A percentile compares a stretch with the other conserved stretches of the same genome.
Evolutionary conservation across 2,113 vertebrate species (phyloP).

Genomic region (Mirounga angustirostris): DNA sequence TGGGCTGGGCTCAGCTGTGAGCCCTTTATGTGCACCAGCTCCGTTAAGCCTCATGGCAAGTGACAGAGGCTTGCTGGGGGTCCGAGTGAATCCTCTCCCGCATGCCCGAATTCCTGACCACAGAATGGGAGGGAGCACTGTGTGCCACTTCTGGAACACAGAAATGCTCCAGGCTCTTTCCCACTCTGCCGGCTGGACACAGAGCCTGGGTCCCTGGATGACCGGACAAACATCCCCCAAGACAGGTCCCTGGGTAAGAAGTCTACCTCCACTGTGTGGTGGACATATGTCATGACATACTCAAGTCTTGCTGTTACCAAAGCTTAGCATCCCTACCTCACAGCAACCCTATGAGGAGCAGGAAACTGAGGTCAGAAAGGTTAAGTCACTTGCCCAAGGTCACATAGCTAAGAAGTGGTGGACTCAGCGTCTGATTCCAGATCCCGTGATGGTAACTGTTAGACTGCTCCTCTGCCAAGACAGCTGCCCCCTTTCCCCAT

Average conservation of each 20-base stretch:
- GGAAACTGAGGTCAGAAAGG: not conserved
- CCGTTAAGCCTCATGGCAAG: not conserved
- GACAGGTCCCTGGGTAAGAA: not conserved
- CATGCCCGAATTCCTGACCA: not conserved
- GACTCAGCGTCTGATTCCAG: not conserved
- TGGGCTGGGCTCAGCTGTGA: accelerated
- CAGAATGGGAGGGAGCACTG: not conserved
- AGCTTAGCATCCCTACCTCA: not conserved
- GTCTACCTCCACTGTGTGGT: not conserved
- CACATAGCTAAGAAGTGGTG: not conserved
- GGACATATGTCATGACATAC: not conserved
- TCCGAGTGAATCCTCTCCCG: not conserved
- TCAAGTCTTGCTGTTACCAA: not conserved
- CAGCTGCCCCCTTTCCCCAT: not conserved
- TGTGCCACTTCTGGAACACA: not conserved
- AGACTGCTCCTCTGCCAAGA: not conserved
- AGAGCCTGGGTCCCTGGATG: not conserved
- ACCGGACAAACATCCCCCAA: not conserved
- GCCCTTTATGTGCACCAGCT: not conserved
- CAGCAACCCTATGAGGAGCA: not conserved
- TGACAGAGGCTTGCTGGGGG: not conserved
- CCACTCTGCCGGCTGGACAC: not conserved
- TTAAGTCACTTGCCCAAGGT: not conserved
- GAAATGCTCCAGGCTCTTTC: not conserved
- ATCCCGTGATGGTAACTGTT: not conserved